A percentile compares a stretch with the other conserved stretches of the same genome.
phyloP scores from a whole-genome alignment of 64 coral and sea anemone species.

The Dendrophyllia cribrosa region DNA sequence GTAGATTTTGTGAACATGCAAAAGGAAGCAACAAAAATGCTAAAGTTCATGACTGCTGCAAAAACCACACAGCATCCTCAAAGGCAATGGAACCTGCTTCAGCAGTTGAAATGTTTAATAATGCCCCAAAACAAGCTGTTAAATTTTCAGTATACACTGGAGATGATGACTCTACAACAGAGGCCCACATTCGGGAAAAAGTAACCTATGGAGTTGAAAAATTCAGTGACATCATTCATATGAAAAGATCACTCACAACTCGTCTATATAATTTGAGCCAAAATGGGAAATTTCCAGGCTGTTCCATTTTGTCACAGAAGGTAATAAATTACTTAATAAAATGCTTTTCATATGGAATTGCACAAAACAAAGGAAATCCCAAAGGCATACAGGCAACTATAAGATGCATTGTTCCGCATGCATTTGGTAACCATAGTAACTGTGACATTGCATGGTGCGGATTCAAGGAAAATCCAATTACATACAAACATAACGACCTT shows the following conservation, averaged over 20 bases:
- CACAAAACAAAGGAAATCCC: conserved; percentile 69
- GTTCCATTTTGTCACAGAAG: conserved; percentile 63
- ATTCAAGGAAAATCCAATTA: conserved; percentile 2
- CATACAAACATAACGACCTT: conserved; percentile 38
- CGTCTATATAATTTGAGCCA: conserved; percentile 60
- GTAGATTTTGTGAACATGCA: conserved; percentile 48
- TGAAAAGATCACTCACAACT: conserved; percentile 57
- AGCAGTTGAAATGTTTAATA: conserved; percentile 39
- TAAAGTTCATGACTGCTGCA: conserved; percentile 9
- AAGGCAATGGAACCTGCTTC: conserved; percentile 21
- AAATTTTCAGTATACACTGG: conserved; percentile 26
- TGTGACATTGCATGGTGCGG: conserved; percentile 57
- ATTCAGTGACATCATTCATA: conserved; percentile 12
- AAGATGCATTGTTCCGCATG: conserved; percentile 61
- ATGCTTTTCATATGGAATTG: conserved; percentile 61
- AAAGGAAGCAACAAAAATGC: not conserved
- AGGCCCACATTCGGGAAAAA: conserved; percentile 13
- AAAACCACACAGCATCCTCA: conserved; percentile 24
- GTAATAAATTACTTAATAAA: conserved; percentile 68
- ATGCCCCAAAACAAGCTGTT: not conserved
- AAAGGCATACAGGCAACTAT: conserved; percentile 28
- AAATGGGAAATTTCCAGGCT: conserved; percentile 4
- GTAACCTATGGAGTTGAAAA: conserved; percentile 56
- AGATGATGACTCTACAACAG: conserved; percentile 36
- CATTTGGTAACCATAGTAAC: conserved; percentile 52